phyloP scores from a whole-genome alignment of 2,113 vertebrate species.

The Parus major region DNA sequence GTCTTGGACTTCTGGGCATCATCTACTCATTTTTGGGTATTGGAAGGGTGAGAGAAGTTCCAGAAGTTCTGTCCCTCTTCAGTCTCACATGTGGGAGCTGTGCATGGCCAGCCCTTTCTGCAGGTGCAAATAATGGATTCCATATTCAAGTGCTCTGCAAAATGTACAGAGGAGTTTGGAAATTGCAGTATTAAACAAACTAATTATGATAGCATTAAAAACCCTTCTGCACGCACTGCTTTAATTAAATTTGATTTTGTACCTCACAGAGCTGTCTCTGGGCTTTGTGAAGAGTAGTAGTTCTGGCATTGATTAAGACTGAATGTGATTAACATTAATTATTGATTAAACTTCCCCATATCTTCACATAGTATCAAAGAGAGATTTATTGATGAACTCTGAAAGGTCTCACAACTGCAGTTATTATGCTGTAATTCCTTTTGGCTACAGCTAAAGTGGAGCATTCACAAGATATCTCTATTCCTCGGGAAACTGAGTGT shows the following conservation, averaged over 20 bases:
- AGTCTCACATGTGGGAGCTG: neutral
- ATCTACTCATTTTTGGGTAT: neutral
- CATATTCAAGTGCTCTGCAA: neutral
- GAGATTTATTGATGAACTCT: conserved; percentile 26
- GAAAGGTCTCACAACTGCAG: conserved; percentile 12
- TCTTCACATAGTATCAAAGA: conserved; percentile 17
- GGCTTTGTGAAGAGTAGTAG: conserved; percentile 4
- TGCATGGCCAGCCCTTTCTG: neutral
- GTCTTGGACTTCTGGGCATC: neutral
- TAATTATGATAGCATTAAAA: conserved; percentile 32
- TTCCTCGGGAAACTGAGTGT: neutral
- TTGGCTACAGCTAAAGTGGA: neutral
- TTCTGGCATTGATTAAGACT: conserved; percentile 40
- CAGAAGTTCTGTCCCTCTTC: neutral
- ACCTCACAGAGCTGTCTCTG: neutral
- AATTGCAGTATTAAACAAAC: conserved; percentile 1
- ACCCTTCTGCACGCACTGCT: neutral
- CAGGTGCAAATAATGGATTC: neutral
- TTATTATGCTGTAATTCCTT: neutral
- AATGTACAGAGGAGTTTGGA: neutral
- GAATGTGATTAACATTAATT: conserved; percentile 48
- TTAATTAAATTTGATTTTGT: conserved; percentile 44
- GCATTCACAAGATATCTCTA: neutral
- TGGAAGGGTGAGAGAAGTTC: neutral
- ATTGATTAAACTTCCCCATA: conserved; percentile 38